Base-by-base conservation (phyloP, 1,140 invertebrate genomes). In the Drosophila ercepeae region DNA sequence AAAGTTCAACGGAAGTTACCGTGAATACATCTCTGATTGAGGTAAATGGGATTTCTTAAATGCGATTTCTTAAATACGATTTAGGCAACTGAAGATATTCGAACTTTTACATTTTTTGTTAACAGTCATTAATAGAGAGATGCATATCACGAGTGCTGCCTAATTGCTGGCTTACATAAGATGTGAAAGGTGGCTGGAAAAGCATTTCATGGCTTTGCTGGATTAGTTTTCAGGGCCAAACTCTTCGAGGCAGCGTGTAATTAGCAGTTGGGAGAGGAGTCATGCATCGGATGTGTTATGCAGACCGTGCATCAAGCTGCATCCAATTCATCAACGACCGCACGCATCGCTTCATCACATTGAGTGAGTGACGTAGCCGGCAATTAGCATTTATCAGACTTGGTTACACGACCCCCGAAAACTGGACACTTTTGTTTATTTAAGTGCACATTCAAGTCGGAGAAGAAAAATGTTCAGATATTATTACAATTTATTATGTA, bases 361-460 rank as follows among this genome's bases (percentile, higher is more conserved):
- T 74, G 55, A 27, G 44, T 34, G 70, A 36, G 63, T 78, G 76
- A 77, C 74, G 72, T 78, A 73, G 72, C 61, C 39, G 55, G 69
- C 71, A 86, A 86, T 83, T 83, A 83, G 79, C 75, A 83, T 83
- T 83, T 75, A 86, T 83, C 81, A 83, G 78, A 64, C 75, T 58
- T 16, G 25, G 34, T 50, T 55, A 51, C 42, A 46, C 23, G 53
- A 45, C 36, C 18, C 42, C 54, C 65, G 51, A 61, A 34, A 72
- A 61, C 45, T 21, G 53, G 14, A 67, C 44, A 34, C 46, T 19
- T 65, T 39, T 67, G 64, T 67, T 65, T 67, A 14, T 44, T 68
- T 63, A 67, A 68, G 61, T 46, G 45, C 58, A 67, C 25, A 19
- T 32, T 52, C 41, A 78, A 53, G 57, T 48, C 57, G 14, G 46